phyloP scores from a whole-genome alignment of 2,113 vertebrate species.

The Triplophysa tibetana region DNA sequence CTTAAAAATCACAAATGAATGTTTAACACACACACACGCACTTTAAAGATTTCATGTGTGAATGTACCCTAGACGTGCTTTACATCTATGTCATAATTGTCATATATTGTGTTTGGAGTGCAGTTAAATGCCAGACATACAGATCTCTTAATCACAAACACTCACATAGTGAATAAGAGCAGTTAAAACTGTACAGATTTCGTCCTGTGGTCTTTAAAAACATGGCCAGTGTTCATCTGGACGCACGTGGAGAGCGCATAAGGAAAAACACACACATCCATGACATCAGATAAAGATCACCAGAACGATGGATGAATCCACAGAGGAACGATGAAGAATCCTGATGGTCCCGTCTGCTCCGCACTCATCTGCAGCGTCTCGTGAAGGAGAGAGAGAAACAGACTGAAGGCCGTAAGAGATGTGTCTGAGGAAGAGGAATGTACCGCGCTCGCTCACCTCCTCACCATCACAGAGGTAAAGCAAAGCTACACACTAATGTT shows the following conservation, averaged over 20 bases:
- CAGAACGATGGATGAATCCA: background rate
- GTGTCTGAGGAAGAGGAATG: conserved; percentile 29
- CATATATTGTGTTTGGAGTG: no score
- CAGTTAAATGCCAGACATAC: no score
- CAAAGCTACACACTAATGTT: conserved; percentile 24
- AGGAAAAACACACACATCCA: background rate
- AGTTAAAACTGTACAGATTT: background rate
- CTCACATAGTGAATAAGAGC: no score
- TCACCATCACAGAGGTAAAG: background rate
- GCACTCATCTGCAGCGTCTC: background rate
- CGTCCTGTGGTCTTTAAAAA: background rate
- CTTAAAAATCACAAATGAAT: conserved; percentile 7
- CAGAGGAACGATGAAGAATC: background rate
- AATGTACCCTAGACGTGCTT: no score
- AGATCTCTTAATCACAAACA: no score
- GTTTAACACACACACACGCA: no score
- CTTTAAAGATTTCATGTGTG: no score
- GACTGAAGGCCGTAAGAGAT: background rate
- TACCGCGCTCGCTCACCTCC: background rate
- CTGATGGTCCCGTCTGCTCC: background rate
- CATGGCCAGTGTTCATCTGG: no score
- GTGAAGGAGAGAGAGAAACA: background rate
- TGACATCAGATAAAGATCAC: background rate
- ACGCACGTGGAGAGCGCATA: background rate
- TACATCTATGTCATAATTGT: no score